These are phyloP conservation scores for Antigone vipio DNA, from an alignment of 2,113 vertebrate species.

Conservation along the genomic window DNA sequence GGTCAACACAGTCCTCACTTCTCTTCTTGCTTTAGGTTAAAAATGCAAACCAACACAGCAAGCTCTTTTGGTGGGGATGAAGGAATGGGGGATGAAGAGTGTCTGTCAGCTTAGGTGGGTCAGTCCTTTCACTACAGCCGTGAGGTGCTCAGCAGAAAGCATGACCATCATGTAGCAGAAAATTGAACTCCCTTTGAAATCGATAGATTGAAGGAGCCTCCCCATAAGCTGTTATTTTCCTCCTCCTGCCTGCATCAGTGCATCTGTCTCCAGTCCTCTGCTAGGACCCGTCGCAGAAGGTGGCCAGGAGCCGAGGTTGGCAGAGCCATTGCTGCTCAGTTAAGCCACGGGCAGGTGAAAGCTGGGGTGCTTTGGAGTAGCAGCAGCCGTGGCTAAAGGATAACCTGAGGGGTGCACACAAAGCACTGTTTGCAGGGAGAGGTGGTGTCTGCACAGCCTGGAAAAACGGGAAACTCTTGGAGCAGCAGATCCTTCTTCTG, in stretches of 20 bases:
- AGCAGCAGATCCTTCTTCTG: neutral
- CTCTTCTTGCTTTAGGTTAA: neutral
- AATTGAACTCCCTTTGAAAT: neutral
- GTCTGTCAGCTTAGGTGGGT: neutral
- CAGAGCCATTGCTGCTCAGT: neutral
- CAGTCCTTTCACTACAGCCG: neutral
- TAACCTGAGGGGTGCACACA: rapidly evolving
- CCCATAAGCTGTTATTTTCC: neutral
- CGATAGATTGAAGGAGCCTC: neutral
- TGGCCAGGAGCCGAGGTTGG: rapidly evolving
- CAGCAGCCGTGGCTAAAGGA: neutral
- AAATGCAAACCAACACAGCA: neutral
- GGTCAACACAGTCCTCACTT: neutral
- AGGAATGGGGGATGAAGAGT: neutral
- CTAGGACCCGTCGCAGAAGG: neutral
- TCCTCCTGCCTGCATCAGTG: neutral
- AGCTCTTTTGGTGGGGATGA: neutral
- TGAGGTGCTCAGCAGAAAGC: neutral
- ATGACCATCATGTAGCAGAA: neutral
- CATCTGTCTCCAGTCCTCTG: neutral
- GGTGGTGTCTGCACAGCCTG: neutral
- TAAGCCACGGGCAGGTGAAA: neutral
- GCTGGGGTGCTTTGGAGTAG: neutral
- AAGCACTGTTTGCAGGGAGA: neutral
- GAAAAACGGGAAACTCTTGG: neutral